A percentile compares a stretch with the other conserved stretches of the same genome.
These are phyloP conservation scores for Pseudocheirus occidentalis DNA, from an alignment of 2,797 vertebrate species.

Conservation along the genomic window DNA sequence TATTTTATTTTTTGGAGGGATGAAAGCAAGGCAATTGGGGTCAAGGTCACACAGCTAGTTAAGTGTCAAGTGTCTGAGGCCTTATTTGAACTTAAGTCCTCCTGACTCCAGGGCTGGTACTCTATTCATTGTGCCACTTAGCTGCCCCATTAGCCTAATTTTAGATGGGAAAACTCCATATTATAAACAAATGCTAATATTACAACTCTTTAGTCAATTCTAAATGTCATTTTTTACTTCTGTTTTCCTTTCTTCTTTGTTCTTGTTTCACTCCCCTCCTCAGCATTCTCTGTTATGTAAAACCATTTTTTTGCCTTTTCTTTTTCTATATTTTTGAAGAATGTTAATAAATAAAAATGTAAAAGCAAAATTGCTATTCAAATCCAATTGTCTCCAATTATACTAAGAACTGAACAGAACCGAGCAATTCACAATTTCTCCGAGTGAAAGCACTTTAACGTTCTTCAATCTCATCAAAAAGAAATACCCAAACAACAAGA, in stretches of 20 bases:
- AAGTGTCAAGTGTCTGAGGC: no score
- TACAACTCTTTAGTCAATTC: conserved; percentile 58
- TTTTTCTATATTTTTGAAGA: conserved; percentile 74
- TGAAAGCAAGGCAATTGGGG: no score
- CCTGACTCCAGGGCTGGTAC: no score
- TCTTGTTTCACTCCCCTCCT: conserved; percentile 62
- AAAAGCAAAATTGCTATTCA: conserved; percentile 84
- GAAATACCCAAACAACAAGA: conserved; percentile 72
- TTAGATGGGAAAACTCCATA: conserved; percentile 43
- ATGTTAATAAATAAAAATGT: conserved; percentile 84
- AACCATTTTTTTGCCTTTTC: conserved; percentile 72
- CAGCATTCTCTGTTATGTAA: conserved; percentile 70
- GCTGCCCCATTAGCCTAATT: no score
- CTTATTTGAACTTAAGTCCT: no score
- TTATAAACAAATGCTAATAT: conserved; percentile 56
- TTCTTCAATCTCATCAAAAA: conserved; percentile 78
- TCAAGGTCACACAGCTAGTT: no score
- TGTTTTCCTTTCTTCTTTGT: conserved; percentile 52
- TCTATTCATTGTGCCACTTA: no score
- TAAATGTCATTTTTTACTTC: conserved; percentile 63
- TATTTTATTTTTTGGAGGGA: not conserved
- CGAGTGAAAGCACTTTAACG: conserved; percentile 76
- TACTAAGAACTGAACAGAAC: conserved; percentile 82
- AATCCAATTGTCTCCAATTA: conserved; percentile 83
- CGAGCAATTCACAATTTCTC: conserved; percentile 79